These are phyloP conservation scores for Spinibarbus caldwelli DNA, from an alignment of 2,797 vertebrate genomes.

Conservation along the genomic window DNA sequence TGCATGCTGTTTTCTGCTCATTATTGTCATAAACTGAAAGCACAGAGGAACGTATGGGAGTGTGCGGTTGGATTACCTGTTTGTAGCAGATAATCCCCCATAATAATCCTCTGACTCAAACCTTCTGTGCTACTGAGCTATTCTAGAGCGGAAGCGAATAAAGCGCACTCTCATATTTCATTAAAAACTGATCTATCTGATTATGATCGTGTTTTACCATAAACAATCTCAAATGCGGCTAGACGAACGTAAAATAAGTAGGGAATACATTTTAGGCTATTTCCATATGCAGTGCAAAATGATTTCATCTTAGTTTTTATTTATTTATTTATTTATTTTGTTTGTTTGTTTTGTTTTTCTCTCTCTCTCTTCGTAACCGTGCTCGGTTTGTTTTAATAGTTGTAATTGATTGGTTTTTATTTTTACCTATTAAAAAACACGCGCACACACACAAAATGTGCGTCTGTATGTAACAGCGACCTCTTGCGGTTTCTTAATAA, in stretches of 20 bases:
- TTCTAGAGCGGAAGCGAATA: neutral
- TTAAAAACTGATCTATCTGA: neutral
- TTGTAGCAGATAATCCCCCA: constrained; percentile 72
- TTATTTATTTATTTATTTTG: too few species aligned
- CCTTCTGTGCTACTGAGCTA: constrained; percentile 49
- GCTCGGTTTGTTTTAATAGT: neutral
- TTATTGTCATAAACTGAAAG: constrained; percentile 61
- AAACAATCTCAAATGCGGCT: neutral
- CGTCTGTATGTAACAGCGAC: neutral
- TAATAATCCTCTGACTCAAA: constrained; percentile 67
- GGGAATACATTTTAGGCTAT: neutral
- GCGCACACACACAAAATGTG: too few species aligned
- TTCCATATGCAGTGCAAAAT: too few species aligned
- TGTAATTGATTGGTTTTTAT: neutral
- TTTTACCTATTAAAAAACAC: neutral
- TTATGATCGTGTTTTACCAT: neutral
- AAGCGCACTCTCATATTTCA: neutral
- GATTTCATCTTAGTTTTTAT: neutral
- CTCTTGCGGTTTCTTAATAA: neutral
- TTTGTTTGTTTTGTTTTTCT: too few species aligned
- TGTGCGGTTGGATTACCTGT: constrained; percentile 85
- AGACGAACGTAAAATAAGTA: neutral
- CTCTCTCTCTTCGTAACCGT: neutral
- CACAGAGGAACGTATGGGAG: constrained; percentile 70
- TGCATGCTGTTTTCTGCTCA: constrained; percentile 18